phyloP scores from a whole-genome alignment of 92 coral and sea anemone species.

The Phenganax marumi region DNA sequence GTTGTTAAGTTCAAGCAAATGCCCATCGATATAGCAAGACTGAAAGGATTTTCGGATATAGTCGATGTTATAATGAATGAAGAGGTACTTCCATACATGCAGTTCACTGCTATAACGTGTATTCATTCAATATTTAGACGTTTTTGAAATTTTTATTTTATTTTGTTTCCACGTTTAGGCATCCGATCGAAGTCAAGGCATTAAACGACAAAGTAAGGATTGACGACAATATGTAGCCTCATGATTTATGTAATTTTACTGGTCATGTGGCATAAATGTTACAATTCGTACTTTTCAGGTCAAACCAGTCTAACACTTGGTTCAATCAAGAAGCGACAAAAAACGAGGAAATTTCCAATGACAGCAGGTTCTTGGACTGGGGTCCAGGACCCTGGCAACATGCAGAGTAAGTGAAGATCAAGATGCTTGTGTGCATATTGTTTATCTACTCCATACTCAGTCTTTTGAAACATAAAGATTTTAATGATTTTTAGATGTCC shows the following conservation, averaged over 20 bases:
- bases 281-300: conserved; percentile 53
- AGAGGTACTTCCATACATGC: conserved; percentile 54
- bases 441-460: not conserved
- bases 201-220: conserved; percentile 60
- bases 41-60: conserved; percentile 66
- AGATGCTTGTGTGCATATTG: no score
- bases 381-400: conserved; percentile 74
- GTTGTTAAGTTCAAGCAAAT: conserved; percentile 77
- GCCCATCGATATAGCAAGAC: conserved; percentile 82
- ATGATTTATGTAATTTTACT: not conserved
- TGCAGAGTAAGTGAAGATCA: conserved; percentile 6
- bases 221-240: not conserved
- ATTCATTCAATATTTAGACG: conserved; percentile 28
- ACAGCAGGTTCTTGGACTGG: conserved; percentile 99
- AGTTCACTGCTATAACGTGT: no score
- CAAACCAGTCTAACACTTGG: conserved; percentile 70
- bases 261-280: conserved; percentile 6
- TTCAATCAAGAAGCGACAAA: conserved; percentile 83
- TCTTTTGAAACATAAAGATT: not conserved
- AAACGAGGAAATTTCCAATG: conserved; percentile 95
- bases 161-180: conserved; percentile 37
- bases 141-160: not conserved
- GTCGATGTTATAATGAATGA: conserved; percentile 69
- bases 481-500: conserved; percentile 15
- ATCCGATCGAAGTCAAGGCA: conserved; percentile 50